phyloP scores from a whole-genome alignment of 2,113 vertebrate genomes.

The Oryzias curvinotus region DNA sequence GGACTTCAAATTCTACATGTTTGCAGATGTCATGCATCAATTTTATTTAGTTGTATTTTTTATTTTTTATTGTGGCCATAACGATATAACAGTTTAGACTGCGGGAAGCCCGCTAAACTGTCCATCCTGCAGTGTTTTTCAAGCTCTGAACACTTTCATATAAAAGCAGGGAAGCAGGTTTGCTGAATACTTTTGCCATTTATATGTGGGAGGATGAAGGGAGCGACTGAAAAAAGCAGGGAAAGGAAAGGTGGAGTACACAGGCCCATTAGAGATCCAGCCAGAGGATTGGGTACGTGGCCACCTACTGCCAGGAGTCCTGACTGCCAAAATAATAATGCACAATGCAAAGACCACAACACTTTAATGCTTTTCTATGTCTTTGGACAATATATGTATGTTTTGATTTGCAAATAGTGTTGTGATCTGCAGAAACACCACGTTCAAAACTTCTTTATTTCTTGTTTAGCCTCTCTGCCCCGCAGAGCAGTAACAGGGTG shows the following conservation, averaged over 20 bases:
- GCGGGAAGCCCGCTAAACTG: constrained; percentile 72
- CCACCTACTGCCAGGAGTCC: constrained; percentile 51
- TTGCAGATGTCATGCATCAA: not conserved
- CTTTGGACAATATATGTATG: constrained; percentile 29
- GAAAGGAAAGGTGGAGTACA: constrained; percentile 60
- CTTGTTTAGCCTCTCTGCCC: not conserved
- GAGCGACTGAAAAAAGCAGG: constrained; percentile 34
- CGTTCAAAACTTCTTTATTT: not conserved
- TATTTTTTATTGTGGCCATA: constrained; percentile 24
- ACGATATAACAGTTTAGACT: constrained; percentile 52
- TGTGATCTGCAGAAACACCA: constrained; percentile 8
- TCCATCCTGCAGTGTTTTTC: constrained; percentile 70
- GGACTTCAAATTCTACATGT: constrained; percentile 8
- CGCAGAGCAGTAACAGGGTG: not conserved
- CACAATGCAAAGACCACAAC: constrained; percentile 6
- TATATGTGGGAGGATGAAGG: constrained; percentile 67
- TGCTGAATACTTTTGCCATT: constrained; percentile 61
- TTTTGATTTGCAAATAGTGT: constrained; percentile 34
- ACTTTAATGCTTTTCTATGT: constrained; percentile 35
- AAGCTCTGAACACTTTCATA: constrained; percentile 69
- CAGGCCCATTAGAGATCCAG: constrained; percentile 55
- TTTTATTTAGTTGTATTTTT: constrained; percentile 12
- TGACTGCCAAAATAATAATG: constrained; percentile 34
- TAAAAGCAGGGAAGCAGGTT: constrained; percentile 64
- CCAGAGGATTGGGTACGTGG: constrained; percentile 64